These are phyloP conservation scores for Cossypha dichroa DNA, from an alignment of 2,797 vertebrate species.

Conservation along the genomic window DNA sequence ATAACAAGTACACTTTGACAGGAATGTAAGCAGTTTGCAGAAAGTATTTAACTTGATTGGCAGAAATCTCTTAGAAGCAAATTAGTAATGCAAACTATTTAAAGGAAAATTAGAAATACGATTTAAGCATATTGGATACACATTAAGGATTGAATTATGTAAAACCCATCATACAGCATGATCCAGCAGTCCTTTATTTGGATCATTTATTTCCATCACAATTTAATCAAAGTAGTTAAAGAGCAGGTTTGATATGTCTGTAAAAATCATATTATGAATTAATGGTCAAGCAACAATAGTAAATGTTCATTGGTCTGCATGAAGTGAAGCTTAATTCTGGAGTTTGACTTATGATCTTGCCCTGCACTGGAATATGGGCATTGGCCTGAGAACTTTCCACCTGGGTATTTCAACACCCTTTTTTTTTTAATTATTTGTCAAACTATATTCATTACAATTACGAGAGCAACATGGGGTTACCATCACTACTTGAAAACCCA, in stretches of 20 bases:
- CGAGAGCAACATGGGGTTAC: neutral
- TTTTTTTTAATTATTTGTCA: neutral
- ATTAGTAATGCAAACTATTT: conserved; percentile 70
- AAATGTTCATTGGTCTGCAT: neutral
- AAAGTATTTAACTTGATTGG: conserved; percentile 52
- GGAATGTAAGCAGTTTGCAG: conserved; percentile 24
- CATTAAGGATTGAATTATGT: conserved; percentile 65
- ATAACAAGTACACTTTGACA: conserved; percentile 1
- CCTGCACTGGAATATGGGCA: neutral
- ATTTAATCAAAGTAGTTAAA: conserved; percentile 18
- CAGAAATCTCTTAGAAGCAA: conserved; percentile 60
- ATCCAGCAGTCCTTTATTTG: neutral
- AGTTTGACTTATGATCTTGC: neutral
- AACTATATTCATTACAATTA: neutral
- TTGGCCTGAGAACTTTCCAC: neutral
- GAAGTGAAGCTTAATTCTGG: neutral
- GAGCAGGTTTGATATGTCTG: neutral
- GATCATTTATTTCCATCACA: conserved; percentile 12
- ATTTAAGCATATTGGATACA: conserved; percentile 62
- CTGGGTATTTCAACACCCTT: neutral
- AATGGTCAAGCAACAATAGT: neutral
- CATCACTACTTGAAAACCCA: accelerated
- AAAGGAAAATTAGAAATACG: conserved; percentile 65
- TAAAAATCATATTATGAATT: neutral
- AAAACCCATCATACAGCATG: neutral